A percentile compares a stretch with the other conserved stretches of the same genome.
phyloP scores from a whole-genome alignment of 2,888 invertebrate genomes.

The Automeris io region DNA sequence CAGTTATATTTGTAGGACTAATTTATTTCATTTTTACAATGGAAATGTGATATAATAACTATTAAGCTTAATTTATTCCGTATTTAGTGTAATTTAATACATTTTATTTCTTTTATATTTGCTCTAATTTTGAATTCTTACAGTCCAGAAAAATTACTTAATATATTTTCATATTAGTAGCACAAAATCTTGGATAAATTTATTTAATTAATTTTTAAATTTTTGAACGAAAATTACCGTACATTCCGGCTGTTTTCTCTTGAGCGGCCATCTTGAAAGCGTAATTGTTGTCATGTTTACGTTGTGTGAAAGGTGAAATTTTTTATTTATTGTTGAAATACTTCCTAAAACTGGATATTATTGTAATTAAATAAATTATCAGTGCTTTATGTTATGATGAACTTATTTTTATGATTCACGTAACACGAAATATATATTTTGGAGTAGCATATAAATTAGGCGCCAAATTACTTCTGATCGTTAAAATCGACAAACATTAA shows the following conservation, averaged over 20 bases:
- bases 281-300: slow-evolving; percentile 77
- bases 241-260: not conserved
- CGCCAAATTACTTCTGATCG: slow-evolving; percentile 60
- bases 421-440: not conserved
- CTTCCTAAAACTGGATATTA: slow-evolving; percentile 29
- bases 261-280: slow-evolving; percentile 70
- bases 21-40: too few species aligned
- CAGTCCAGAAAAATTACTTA: too few species aligned
- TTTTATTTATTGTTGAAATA: slow-evolving; percentile 32
- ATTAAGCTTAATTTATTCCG: too few species aligned
- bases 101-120: too few species aligned
- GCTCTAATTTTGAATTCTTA: too few species aligned
- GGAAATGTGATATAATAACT: too few species aligned
- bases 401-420: not conserved
- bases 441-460: slow-evolving; percentile 43
- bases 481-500: slow-evolving; percentile 12
- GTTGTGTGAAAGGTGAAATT: slow-evolving; percentile 68
- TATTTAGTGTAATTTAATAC: too few species aligned
- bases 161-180: too few species aligned
- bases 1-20: too few species aligned
- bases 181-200: not conserved
- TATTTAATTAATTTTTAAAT: not conserved
- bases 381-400: not conserved
- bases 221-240: not conserved
- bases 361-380: slow-evolving; percentile 7